Conservation (phyloP, 2,888 invertebrate species). For the Erebia epiphron region DNA sequence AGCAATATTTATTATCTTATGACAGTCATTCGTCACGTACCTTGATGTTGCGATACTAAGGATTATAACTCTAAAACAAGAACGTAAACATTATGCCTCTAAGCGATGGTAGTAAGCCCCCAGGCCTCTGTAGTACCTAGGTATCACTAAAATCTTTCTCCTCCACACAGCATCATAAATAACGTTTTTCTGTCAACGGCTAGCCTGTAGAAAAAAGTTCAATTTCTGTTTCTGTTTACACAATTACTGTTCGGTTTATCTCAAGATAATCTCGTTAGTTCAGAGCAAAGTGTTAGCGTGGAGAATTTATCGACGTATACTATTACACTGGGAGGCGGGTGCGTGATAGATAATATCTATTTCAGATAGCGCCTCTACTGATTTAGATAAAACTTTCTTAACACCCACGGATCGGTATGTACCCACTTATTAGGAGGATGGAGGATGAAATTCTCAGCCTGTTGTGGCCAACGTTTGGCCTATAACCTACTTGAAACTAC, state of each 20-base stretch:
- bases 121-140: too few species aligned
- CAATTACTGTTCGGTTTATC: conserved; percentile 20
- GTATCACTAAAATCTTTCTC: too few species aligned
- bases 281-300: conserved; percentile 5
- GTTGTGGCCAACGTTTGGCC: background rate
- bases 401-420: conserved; percentile 4
- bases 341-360: conserved; percentile 36
- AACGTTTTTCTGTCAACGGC: background rate
- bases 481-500: background rate
- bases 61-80: too few species aligned
- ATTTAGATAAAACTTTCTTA: conserved; percentile 30
- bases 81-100: too few species aligned
- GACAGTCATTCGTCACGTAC: too few species aligned
- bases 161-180: too few species aligned
- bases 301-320: conserved; percentile 38
- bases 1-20: too few species aligned
- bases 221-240: conserved; percentile 19
- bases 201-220: background rate
- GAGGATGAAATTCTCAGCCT: background rate
- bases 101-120: too few species aligned
- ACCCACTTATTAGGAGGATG: background rate
- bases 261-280: conserved; percentile 28
- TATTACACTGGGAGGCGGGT: conserved; percentile 33
- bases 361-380: conserved; percentile 16
- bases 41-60: too few species aligned